phyloP scores from a whole-genome alignment of 2,113 vertebrate species.

The Indicator maculatus region DNA sequence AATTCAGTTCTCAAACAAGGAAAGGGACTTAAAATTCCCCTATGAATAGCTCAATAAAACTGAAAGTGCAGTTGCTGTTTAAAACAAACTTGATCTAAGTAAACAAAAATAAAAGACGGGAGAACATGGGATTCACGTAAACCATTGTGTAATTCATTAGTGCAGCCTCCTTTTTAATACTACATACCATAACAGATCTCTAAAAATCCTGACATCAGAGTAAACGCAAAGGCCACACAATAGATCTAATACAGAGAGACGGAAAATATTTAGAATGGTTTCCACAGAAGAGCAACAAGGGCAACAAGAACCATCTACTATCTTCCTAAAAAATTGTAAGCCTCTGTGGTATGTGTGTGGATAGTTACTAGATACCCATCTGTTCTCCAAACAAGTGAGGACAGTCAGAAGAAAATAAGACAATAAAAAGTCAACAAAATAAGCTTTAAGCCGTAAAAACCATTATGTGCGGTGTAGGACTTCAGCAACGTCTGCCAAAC shows the following conservation, averaged over 20 bases:
- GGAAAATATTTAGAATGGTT: not conserved
- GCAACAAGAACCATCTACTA: not conserved
- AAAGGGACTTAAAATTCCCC: not conserved
- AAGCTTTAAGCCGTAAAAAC: not conserved
- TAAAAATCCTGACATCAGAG: not conserved
- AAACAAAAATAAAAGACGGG: conserved; percentile 7
- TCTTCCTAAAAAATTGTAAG: not conserved
- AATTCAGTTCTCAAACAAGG: not conserved
- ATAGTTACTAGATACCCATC: not conserved
- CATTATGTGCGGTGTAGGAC: not conserved
- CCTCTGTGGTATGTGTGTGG: not conserved
- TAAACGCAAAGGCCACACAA: not conserved
- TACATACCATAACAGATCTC: not conserved
- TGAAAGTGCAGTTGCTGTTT: not conserved
- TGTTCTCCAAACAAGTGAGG: not conserved
- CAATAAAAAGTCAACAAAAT: not conserved
- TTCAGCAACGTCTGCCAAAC: not conserved
- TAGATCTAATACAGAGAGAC: not conserved
- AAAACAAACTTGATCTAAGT: not conserved
- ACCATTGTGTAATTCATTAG: not conserved
- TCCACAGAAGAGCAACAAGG: not conserved
- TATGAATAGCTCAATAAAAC: not conserved
- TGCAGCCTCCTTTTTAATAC: not conserved
- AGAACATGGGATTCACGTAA: not conserved
- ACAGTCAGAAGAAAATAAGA: not conserved